Evolutionary conservation across 2,888 invertebrate genomes (phyloP).

Genomic region (Mactromeris polynyma): DNA sequence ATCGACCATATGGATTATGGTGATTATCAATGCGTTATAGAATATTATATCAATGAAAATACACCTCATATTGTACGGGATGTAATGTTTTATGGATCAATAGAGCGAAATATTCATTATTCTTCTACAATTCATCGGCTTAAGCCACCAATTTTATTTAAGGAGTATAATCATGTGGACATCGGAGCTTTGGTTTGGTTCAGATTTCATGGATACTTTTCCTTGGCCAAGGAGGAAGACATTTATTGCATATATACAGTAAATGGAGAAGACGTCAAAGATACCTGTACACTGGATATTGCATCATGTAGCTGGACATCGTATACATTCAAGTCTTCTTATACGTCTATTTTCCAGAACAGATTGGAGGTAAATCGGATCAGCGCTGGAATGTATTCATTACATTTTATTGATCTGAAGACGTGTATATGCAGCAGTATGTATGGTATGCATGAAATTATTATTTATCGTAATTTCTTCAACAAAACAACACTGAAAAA

Average conservation of each 20-base stretch:
- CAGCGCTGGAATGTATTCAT: neutral
- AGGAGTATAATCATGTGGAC: neutral
- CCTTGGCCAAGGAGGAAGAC: neutral
- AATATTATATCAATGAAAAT: neutral
- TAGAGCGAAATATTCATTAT: neutral
- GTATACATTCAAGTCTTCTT: neutral
- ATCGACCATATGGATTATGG: neutral
- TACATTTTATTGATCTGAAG: neutral
- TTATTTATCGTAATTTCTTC: neutral
- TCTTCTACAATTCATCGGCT: neutral
- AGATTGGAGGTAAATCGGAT: neutral
- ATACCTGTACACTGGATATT: neutral
- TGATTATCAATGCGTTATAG: neutral
- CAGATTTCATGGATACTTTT: neutral
- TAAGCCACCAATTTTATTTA: neutral
- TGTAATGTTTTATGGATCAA: neutral
- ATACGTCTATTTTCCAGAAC: neutral
- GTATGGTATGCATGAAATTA: conserved; percentile 1
- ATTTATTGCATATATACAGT: neutral
- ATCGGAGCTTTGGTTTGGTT: neutral
- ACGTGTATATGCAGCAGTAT: neutral
- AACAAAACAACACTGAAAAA: neutral
- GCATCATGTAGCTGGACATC: neutral
- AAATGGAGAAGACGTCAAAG: neutral
- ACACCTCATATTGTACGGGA: neutral